A percentile compares a stretch with the other conserved stretches of the same genome.
Conservation (phyloP, 2,113 vertebrate species). For the Phalacrocorax aristotelis region DNA sequence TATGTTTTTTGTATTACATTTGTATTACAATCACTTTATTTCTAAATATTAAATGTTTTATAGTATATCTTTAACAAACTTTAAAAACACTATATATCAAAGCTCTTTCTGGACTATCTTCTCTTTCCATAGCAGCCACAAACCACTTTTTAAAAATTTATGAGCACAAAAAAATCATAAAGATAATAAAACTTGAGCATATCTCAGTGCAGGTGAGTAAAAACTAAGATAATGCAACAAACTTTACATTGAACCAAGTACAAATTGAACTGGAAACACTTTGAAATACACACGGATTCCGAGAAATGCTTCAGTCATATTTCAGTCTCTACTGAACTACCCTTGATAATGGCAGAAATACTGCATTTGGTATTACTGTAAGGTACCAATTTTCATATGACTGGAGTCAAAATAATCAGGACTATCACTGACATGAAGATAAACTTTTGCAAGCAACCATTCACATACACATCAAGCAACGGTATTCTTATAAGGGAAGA, state of each 20-base stretch:
- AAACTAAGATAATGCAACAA: background rate
- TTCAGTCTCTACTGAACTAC: background rate
- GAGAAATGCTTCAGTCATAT: background rate
- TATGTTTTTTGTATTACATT: background rate
- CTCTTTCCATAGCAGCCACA: background rate
- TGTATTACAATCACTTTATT: background rate
- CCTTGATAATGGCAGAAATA: background rate
- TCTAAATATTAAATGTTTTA: background rate
- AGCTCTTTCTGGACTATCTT: background rate
- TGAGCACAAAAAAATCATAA: background rate
- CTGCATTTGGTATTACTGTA: background rate
- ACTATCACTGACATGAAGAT: background rate
- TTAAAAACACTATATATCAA: background rate
- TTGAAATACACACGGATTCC: background rate
- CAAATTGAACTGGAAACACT: background rate
- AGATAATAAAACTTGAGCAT: background rate
- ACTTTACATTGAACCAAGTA: background rate
- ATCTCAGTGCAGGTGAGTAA: background rate
- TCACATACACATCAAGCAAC: background rate
- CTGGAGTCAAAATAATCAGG: background rate
- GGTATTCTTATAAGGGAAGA: background rate
- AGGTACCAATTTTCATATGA: background rate
- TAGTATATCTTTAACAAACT: background rate
- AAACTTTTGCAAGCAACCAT: background rate
- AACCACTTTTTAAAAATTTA: background rate